phyloP scores from a whole-genome alignment of 2,888 invertebrate species.

The Drosophila buzzatii region DNA sequence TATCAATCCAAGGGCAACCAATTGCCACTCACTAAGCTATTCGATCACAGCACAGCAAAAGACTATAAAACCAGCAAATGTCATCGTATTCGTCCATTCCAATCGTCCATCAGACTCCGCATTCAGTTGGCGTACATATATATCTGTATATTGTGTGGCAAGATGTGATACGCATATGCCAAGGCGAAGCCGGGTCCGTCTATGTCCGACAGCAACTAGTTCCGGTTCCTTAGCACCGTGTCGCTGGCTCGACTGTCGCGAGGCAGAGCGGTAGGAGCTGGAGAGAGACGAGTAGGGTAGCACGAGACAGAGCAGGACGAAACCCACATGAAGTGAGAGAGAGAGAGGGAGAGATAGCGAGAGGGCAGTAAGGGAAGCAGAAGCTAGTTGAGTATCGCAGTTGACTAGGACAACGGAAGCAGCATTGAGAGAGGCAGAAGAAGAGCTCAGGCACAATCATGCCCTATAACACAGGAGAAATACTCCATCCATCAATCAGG shows the following conservation, averaged over 20 bases:
- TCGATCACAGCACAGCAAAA: neutral
- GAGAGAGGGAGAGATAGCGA: neutral
- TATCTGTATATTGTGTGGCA: slow-evolving; percentile 11
- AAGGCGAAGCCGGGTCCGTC: neutral
- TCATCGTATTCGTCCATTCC: slow-evolving; percentile 35
- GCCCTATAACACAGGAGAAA: neutral
- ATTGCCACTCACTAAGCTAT: slow-evolving; percentile 24
- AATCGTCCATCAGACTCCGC: slow-evolving; percentile 10
- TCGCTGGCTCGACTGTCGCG: neutral
- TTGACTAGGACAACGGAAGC: neutral
- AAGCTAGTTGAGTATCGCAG: too few species aligned
- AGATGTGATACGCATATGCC: neutral
- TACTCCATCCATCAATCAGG: neutral
- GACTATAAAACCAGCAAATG: slow-evolving; percentile 13
- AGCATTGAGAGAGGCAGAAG: neutral
- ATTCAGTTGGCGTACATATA: slow-evolving; percentile 25
- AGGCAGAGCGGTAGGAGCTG: neutral
- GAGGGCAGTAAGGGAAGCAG: neutral
- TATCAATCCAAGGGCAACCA: neutral
- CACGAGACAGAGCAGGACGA: neutral
- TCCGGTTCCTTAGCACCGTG: neutral
- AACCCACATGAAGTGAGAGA: neutral
- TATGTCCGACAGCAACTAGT: neutral
- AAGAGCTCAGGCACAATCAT: neutral
- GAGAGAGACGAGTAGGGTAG: neutral